These are phyloP conservation scores for Sepioteuthis lessoniana DNA, from an alignment of 2,888 invertebrate species.

Conservation along the genomic window DNA sequence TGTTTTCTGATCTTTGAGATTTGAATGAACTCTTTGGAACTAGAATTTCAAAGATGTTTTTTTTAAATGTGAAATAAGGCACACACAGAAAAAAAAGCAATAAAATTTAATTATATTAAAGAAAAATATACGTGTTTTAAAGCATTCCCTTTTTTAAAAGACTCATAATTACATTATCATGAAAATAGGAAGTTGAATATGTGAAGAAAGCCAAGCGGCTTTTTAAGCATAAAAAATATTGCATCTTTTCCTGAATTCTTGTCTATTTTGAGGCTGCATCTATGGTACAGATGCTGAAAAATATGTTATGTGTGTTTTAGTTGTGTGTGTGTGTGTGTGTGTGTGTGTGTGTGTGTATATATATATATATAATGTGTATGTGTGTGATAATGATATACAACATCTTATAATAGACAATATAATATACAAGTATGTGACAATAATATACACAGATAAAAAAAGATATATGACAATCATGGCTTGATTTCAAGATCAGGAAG, in stretches of 20 bases:
- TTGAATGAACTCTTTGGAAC: neutral
- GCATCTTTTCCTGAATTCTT: too few species aligned
- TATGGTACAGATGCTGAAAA: neutral
- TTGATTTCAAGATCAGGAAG: too few species aligned
- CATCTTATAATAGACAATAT: too few species aligned
- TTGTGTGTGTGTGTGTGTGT: neutral
- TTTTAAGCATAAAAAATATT: neutral
- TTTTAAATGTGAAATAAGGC: neutral
- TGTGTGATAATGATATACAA: too few species aligned
- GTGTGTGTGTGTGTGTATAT: neutral
- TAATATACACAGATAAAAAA: too few species aligned
- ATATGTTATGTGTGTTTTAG: neutral
- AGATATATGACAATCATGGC: too few species aligned
- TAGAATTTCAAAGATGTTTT: neutral
- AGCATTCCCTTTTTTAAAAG: neutral
- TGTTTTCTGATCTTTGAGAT: neutral
- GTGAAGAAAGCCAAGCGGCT: neutral
- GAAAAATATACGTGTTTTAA: neutral
- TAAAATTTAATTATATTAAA: neutral
- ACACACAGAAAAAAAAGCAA: neutral
- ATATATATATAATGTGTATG: neutral
- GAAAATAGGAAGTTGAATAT: neutral
- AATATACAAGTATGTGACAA: too few species aligned
- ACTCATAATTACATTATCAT: neutral
- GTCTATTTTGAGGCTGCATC: neutral